phyloP scores from a whole-genome alignment of 1,140 invertebrate genomes.

The Lysiphlebus fabarum region DNA sequence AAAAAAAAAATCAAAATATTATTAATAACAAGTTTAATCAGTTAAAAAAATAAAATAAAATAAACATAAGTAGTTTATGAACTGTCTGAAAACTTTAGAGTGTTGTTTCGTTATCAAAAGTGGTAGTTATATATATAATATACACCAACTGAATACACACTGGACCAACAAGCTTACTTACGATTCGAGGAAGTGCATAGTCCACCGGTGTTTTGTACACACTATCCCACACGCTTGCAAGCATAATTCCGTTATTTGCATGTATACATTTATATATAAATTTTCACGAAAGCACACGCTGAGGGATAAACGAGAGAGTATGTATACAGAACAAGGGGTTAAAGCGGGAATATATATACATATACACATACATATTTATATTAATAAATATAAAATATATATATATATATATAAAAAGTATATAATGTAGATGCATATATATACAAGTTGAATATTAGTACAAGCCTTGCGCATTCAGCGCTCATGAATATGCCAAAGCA shows the following conservation, averaged over 20 bases:
- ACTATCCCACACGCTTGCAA: constrained; percentile 12
- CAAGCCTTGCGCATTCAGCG: constrained; percentile 45
- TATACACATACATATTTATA: neutral
- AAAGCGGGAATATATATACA: constrained; percentile 1
- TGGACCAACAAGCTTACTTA: constrained; percentile 16
- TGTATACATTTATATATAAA: constrained; percentile 28
- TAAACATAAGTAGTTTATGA: too few relatives aligned
- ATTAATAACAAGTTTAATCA: neutral
- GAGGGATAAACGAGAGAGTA: constrained; percentile 1
- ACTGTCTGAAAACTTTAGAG: constrained; percentile 13
- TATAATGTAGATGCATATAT: constrained; percentile 24
- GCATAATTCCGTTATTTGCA: constrained; percentile 27
- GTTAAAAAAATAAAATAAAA: neutral
- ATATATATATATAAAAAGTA: constrained; percentile 26
- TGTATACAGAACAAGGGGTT: constrained; percentile 10
- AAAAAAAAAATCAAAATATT: too few relatives aligned
- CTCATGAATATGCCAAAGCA: constrained; percentile 48
- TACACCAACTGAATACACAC: constrained; percentile 15
- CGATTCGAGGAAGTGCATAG: constrained; percentile 17
- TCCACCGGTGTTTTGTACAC: constrained; percentile 16
- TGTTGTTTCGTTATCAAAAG: constrained; percentile 9
- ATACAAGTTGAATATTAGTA: constrained; percentile 40
- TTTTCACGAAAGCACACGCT: constrained; percentile 19
- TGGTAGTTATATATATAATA: constrained; percentile 11
- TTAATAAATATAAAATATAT: constrained; percentile 15